Percentiles rank a stretch among this genome's conserved stretches.
phyloP scores from a whole-genome alignment of 2,797 vertebrate species.

The Cottoperca gobio region DNA sequence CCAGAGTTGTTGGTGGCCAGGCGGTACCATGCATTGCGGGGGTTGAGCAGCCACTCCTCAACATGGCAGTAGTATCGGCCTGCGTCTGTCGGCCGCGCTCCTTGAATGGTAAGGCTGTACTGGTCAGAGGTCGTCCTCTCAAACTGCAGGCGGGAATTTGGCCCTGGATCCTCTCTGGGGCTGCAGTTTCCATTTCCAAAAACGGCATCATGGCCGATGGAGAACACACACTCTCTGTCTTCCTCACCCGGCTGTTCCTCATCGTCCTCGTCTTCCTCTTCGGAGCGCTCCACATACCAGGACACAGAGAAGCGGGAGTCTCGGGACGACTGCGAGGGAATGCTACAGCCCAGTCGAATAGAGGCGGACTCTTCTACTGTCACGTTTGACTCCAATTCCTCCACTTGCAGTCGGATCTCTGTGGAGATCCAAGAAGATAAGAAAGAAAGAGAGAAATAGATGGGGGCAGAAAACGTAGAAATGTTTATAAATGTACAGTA shows the following conservation, averaged over 20 bases:
- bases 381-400: conserved; percentile 89
- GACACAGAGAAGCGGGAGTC: conserved; percentile 95
- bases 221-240: conserved; percentile 84
- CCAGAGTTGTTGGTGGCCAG: conserved; percentile 93
- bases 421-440: conserved; percentile 17
- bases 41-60: conserved; percentile 95
- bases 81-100: conserved; percentile 82
- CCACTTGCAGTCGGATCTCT: conserved; percentile 93
- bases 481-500: neutral
- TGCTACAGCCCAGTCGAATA: conserved; percentile 92
- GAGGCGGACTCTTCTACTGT: conserved; percentile 89
- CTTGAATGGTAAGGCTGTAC: conserved; percentile 93
- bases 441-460: neutral
- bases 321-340: conserved; percentile 90
- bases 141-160: conserved; percentile 90
- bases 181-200: conserved; percentile 90
- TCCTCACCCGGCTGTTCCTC: conserved; percentile 71
- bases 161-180: conserved; percentile 79
- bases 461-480: neutral
- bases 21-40: conserved; percentile 92
- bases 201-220: conserved; percentile 90
- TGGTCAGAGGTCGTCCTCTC: conserved; percentile 89
- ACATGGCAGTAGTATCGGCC: conserved; percentile 95
- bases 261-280: conserved; percentile 63
- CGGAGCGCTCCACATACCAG: conserved; percentile 88